phyloP scores from a whole-genome alignment of 2,888 invertebrate species.

The Petrolisthes cinctipes region DNA sequence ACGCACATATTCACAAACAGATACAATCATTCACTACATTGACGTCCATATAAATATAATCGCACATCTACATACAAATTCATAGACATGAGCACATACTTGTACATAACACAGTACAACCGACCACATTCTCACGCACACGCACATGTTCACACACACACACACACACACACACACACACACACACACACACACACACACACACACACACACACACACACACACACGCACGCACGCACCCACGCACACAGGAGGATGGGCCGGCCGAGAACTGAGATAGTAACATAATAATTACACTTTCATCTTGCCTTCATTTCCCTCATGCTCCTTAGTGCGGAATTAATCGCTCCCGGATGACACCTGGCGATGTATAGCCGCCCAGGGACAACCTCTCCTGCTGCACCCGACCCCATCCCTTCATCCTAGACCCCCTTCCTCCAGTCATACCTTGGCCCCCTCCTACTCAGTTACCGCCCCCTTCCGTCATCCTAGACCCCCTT shows the following conservation, averaged over 20 bases:
- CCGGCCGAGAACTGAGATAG: not conserved
- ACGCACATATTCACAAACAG: too few relatives aligned
- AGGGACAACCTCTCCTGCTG: not conserved
- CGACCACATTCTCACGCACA: not conserved
- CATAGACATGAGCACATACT: too few relatives aligned
- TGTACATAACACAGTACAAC: too few relatives aligned
- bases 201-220: not conserved
- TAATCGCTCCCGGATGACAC: not conserved
- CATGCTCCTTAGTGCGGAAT: conserved; percentile 9
- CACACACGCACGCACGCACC: not conserved
- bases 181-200: not conserved
- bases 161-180: not conserved
- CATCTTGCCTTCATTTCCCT: conserved; percentile 18
- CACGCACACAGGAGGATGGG: not conserved
- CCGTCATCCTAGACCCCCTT: not conserved
- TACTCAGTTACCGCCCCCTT: not conserved
- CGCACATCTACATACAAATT: too few relatives aligned
- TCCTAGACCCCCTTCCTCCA: not conserved
- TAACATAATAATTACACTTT: conserved; percentile 15
- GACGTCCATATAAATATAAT: too few relatives aligned
- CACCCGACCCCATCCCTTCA: not conserved
- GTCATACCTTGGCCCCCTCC: not conserved
- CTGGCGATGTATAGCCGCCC: conserved; percentile 1
- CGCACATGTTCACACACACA: not conserved
- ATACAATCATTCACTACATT: too few relatives aligned